phyloP scores from a whole-genome alignment of 2,888 invertebrate species.

The Polydrusus pterygomalis region DNA sequence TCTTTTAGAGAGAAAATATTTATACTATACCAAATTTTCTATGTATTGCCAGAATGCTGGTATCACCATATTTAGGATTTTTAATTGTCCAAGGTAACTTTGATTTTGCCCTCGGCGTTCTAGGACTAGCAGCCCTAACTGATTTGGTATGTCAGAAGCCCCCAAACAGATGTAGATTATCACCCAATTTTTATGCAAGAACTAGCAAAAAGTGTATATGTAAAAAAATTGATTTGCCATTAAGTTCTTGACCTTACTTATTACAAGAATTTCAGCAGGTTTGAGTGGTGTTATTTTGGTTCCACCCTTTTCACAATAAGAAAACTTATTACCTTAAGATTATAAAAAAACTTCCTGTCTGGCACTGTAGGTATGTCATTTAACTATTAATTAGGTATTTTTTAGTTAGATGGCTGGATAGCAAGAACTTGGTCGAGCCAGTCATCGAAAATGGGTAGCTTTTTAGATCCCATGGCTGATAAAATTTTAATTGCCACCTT shows the following conservation, averaged over 20 bases:
- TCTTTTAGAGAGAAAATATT: slow-evolving; percentile 86
- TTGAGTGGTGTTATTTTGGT: too few species aligned
- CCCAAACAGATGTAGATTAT: background rate
- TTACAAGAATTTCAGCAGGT: too few species aligned
- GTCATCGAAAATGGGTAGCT: slow-evolving; percentile 94
- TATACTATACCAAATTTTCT: slow-evolving; percentile 95
- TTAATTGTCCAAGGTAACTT: slow-evolving; percentile 89
- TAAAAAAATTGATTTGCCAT: too few species aligned
- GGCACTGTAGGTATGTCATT: too few species aligned
- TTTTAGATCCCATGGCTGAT: slow-evolving; percentile 97
- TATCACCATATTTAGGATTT: slow-evolving; percentile 93
- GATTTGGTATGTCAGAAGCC: slow-evolving; percentile 82
- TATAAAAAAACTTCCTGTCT: too few species aligned
- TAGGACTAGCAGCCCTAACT: slow-evolving; percentile 91
- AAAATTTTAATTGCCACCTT: slow-evolving; percentile 94
- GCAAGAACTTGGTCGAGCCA: slow-evolving; percentile 94
- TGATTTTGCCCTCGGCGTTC: slow-evolving; percentile 85
- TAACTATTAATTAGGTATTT: slow-evolving; percentile 55
- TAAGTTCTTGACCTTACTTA: too few species aligned
- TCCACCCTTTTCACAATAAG: too few species aligned
- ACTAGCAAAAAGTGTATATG: too few species aligned
- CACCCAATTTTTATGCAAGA: too few species aligned
- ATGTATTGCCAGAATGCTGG: slow-evolving; percentile 87
- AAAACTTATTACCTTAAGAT: too few species aligned
- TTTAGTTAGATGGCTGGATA: slow-evolving; percentile 95